phyloP scores from a whole-genome alignment of 2,888 invertebrate genomes.

The Aporophyla nigra region DNA sequence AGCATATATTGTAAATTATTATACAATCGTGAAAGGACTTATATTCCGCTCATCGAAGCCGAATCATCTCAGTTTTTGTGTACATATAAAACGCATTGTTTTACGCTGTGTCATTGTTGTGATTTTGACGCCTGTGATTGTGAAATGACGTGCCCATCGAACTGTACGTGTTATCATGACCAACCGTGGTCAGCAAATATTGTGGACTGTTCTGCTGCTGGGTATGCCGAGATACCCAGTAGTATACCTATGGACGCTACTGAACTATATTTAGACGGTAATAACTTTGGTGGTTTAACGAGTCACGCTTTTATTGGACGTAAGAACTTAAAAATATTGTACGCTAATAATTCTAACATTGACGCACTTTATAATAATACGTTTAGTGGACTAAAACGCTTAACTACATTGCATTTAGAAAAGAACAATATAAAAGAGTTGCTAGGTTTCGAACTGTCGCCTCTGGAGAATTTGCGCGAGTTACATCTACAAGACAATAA shows the following conservation, averaged over 20 bases:
- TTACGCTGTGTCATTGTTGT: conserved; percentile 98
- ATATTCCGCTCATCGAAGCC: conserved; percentile 96
- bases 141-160: conserved; percentile 98
- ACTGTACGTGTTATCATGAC: conserved; percentile 98
- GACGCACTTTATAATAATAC: conserved; percentile 96
- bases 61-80: conserved; percentile 97
- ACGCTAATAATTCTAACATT: conserved; percentile 97
- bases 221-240: conserved; percentile 95
- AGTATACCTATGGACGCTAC: conserved; percentile 99
- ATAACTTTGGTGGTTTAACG: conserved; percentile 96
- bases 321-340: conserved; percentile 96
- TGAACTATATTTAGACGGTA: conserved; percentile 98
- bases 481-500: conserved; percentile 96
- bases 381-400: conserved; percentile 96
- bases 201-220: conserved; percentile 96
- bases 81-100: conserved; percentile 98
- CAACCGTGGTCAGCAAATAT: conserved; percentile 98
- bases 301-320: conserved; percentile 98
- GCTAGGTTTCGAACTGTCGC: conserved; percentile 95
- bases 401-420: conserved; percentile 96
- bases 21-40: conserved; percentile 95
- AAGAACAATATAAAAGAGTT: conserved; percentile 95
- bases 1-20: conserved; percentile 97
- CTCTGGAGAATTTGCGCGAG: conserved; percentile 95
- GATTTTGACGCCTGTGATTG: conserved; percentile 99